Evolutionary conservation across 2,797 vertebrate species (phyloP).

Genomic region (Enteromius radiatus): DNA sequence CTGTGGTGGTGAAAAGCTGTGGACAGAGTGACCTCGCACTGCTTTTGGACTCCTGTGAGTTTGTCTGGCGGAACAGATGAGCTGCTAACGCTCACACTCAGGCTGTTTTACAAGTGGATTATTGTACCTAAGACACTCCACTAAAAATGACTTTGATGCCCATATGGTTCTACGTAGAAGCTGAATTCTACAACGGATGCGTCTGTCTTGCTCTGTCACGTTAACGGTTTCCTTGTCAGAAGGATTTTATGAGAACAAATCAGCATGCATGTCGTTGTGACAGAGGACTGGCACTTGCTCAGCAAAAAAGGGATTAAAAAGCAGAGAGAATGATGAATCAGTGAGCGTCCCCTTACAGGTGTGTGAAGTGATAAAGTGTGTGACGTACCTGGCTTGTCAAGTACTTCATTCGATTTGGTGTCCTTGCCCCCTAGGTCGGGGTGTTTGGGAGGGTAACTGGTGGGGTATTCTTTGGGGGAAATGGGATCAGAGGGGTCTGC

Average conservation of each 20-base stretch:
- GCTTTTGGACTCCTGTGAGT: background rate
- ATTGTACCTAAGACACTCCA: constrained; percentile 66
- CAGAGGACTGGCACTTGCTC: constrained; percentile 30
- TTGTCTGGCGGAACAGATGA: constrained; percentile 56
- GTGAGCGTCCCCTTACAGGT: constrained; percentile 6
- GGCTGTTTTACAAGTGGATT: constrained; percentile 74
- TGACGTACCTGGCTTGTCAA: constrained; percentile 74
- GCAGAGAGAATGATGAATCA: constrained; percentile 15
- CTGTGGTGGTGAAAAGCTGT: background rate
- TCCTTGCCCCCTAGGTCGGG: constrained; percentile 84
- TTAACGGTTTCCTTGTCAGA: constrained; percentile 11
- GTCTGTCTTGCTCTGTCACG: constrained; percentile 37
- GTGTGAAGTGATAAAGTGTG: constrained; percentile 19
- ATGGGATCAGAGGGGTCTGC: constrained; percentile 88
- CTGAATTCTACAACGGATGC: constrained; percentile 55
- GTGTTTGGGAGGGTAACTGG: constrained; percentile 84
- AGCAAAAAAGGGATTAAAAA: constrained; percentile 23
- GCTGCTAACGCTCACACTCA: constrained; percentile 58
- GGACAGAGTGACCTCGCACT: background rate
- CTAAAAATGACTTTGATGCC: constrained; percentile 59
- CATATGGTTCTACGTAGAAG: constrained; percentile 62
- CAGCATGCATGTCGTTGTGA: constrained; percentile 33
- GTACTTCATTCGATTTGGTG: constrained; percentile 73
- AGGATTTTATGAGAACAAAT: constrained; percentile 43
- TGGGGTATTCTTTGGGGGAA: constrained; percentile 85